These are phyloP conservation scores for Tanypteryx hageni DNA, from an alignment of 2,888 invertebrate genomes.

Conservation along the genomic window DNA sequence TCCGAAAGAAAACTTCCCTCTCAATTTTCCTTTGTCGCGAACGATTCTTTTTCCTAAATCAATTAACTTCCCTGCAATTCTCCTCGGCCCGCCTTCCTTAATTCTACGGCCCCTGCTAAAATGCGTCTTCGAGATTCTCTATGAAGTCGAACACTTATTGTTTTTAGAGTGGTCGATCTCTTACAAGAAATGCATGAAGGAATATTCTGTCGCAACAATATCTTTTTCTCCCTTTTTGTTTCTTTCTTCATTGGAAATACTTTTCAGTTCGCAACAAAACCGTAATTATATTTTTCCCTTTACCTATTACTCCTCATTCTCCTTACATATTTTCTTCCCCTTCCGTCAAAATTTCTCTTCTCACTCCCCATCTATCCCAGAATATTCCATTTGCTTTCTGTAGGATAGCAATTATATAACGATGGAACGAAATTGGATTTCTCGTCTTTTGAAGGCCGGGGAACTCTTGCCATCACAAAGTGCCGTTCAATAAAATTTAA, in stretches of 20 bases:
- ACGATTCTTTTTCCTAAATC: slow-evolving; percentile 37
- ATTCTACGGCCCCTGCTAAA: not conserved
- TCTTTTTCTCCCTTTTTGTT: not conserved
- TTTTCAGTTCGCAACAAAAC: not conserved
- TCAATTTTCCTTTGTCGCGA: slow-evolving; percentile 26
- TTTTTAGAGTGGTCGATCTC: not conserved
- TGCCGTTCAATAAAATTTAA: slow-evolving; percentile 63
- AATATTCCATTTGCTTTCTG: slow-evolving; percentile 61
- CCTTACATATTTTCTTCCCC: not conserved
- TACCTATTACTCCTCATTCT: not conserved
- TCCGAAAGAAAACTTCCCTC: slow-evolving; percentile 23
- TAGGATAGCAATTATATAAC: slow-evolving; percentile 62
- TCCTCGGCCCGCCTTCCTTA: not conserved
- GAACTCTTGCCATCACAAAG: slow-evolving; percentile 63
- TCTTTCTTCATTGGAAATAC: not conserved
- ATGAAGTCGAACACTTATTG: not conserved
- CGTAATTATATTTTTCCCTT: not conserved
- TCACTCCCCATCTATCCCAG: not conserved
- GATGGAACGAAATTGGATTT: slow-evolving; percentile 61
- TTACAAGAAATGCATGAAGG: too few relatives aligned
- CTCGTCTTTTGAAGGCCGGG: slow-evolving; percentile 60
- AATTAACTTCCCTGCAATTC: slow-evolving; percentile 16
- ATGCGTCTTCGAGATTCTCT: not conserved
- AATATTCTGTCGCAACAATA: too few relatives aligned
- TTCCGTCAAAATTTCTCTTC: not conserved